Conservation (phyloP, 1,140 invertebrate genomes). For the Aporrectodea caliginosa region DNA sequence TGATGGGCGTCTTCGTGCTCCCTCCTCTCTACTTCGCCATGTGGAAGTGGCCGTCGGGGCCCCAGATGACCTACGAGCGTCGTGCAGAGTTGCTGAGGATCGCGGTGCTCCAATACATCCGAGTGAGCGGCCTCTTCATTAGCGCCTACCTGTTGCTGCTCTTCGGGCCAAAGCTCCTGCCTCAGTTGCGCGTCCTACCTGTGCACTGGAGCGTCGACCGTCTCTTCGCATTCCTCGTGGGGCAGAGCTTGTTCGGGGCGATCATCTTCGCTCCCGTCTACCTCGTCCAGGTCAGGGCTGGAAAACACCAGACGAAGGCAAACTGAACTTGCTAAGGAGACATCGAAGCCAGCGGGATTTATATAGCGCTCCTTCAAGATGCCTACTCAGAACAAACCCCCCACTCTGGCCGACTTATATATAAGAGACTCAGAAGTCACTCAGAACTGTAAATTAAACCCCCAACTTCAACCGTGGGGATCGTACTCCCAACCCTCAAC, state of each 20-base stretch:
- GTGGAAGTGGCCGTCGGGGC: not conserved
- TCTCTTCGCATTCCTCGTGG: not conserved
- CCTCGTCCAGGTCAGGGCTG: not conserved
- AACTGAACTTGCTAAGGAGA: too few species aligned
- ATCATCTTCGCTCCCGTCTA: not conserved
- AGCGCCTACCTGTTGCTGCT: not conserved
- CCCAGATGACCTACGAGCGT: not conserved
- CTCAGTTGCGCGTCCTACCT: not conserved
- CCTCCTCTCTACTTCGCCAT: not conserved
- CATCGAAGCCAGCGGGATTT: too few species aligned
- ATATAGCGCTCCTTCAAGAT: too few species aligned
- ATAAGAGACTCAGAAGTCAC: too few species aligned
- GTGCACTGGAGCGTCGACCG: not conserved
- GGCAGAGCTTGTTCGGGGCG: constrained; percentile 5
- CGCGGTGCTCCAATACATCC: not conserved
- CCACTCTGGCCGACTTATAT: too few species aligned
- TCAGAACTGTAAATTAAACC: too few species aligned
- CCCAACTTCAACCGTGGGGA: too few species aligned
- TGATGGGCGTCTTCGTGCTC: not conserved
- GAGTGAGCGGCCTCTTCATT: not conserved
- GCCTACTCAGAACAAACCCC: too few species aligned
- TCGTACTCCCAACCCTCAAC: too few species aligned
- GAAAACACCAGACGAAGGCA: not conserved
- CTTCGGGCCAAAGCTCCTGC: not conserved
- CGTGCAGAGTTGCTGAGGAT: not conserved